Evolutionary conservation across 2,888 invertebrate species (phyloP).

Genomic region (Andrena flavipes): DNA sequence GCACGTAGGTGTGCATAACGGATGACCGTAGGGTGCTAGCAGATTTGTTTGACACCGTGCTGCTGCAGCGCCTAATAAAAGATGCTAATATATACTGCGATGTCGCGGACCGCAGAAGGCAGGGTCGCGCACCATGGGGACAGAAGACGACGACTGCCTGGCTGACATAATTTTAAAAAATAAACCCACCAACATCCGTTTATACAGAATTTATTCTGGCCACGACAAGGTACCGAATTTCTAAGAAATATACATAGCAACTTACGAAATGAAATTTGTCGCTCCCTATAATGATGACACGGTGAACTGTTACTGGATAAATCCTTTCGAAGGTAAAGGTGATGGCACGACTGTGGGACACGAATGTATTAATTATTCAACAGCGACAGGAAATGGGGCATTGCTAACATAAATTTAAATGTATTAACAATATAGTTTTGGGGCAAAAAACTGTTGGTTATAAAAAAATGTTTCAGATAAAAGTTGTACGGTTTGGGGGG

Average conservation of each 20-base stretch:
- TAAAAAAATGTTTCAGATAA: too few relatives aligned
- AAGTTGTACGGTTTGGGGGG: too few relatives aligned
- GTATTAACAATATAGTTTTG: too few relatives aligned
- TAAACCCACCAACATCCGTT: conserved; percentile 1
- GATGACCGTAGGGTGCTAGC: conserved; percentile 70
- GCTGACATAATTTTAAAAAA: conserved; percentile 21
- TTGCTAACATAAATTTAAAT: too few relatives aligned
- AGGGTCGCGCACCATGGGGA: neutral
- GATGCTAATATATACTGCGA: conserved; percentile 75
- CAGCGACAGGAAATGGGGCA: too few relatives aligned
- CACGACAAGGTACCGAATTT: conserved; percentile 20
- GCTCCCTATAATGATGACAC: too few relatives aligned
- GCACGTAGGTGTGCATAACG: conserved; percentile 72
- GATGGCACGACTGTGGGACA: too few relatives aligned
- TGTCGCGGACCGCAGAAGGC: conserved; percentile 27
- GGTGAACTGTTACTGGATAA: too few relatives aligned
- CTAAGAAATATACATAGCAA: neutral
- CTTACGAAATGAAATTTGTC: neutral
- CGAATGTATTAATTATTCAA: too few relatives aligned
- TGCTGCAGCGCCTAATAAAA: conserved; percentile 80
- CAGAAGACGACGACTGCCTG: conserved; percentile 25
- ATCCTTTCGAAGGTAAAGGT: too few relatives aligned
- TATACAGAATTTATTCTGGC: neutral
- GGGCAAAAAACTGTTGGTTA: too few relatives aligned
- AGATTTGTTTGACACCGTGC: conserved; percentile 79